Evolutionary conservation across 2,797 vertebrate species (phyloP).

Genomic region (Galaxias olidus): DNA sequence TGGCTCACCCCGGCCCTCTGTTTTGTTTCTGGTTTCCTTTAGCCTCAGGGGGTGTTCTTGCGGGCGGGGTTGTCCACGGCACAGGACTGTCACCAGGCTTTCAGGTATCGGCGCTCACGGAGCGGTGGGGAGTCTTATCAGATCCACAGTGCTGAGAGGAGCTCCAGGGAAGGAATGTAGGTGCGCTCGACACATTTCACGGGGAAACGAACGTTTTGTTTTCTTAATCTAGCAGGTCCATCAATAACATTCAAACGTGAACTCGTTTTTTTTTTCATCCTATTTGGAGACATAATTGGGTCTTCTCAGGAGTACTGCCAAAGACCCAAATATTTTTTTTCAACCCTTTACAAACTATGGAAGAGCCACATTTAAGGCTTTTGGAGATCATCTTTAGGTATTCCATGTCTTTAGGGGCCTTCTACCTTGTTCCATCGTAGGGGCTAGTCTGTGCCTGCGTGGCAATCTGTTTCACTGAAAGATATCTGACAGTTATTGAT

Average conservation of each 20-base stretch:
- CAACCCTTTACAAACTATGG: too few relatives aligned
- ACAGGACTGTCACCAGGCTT: slow-evolving; percentile 27
- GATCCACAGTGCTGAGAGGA: slow-evolving; percentile 25
- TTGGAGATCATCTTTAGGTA: too few relatives aligned
- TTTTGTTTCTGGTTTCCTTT: slow-evolving; percentile 15
- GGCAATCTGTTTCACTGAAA: background rate
- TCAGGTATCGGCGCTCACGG: slow-evolving; percentile 34
- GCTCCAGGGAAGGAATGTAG: slow-evolving; percentile 32
- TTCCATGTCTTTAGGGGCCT: too few relatives aligned
- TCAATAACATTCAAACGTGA: background rate
- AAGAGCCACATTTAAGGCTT: too few relatives aligned
- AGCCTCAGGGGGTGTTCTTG: slow-evolving; percentile 19
- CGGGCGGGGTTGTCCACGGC: slow-evolving; percentile 12
- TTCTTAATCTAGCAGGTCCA: too few relatives aligned
- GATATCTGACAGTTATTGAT: slow-evolving; percentile 11
- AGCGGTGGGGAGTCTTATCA: slow-evolving; percentile 40
- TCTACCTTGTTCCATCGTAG: too few relatives aligned
- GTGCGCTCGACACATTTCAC: slow-evolving; percentile 21
- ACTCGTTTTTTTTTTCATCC: too few relatives aligned
- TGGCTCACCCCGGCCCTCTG: too few relatives aligned
- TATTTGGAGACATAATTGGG: too few relatives aligned
- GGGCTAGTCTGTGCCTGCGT: background rate
- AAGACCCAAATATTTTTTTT: too few relatives aligned
- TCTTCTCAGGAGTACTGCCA: too few relatives aligned
- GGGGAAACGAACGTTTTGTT: slow-evolving; percentile 1